phyloP scores from a whole-genome alignment of 2,888 invertebrate genomes.

The Agriopis marginaria region DNA sequence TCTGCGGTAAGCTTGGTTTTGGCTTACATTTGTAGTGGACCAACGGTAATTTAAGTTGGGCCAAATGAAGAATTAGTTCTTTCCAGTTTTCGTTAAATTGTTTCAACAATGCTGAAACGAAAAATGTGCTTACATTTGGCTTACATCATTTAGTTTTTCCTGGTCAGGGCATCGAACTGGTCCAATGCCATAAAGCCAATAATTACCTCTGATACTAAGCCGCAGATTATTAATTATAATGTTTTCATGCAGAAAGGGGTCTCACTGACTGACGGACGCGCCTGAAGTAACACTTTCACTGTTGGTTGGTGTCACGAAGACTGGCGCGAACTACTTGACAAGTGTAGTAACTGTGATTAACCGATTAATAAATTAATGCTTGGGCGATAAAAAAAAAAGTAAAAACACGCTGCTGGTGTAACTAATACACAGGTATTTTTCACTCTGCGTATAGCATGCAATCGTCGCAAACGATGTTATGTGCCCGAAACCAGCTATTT shows the following conservation, averaged over 20 bases:
- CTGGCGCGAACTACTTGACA: constrained; percentile 17
- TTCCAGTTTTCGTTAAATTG: too few relatives aligned
- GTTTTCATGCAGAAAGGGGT: constrained; percentile 66
- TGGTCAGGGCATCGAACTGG: constrained; percentile 49
- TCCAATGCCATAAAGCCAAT: constrained; percentile 45
- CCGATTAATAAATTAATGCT: neutral
- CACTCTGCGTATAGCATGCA: neutral
- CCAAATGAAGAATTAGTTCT: too few relatives aligned
- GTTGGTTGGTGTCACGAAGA: constrained; percentile 62
- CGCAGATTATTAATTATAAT: constrained; percentile 58
- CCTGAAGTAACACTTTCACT: constrained; percentile 76
- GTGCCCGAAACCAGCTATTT: too few relatives aligned
- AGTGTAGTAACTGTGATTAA: neutral
- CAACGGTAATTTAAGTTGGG: too few relatives aligned
- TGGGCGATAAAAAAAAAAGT: too few relatives aligned
- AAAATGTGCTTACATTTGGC: too few relatives aligned
- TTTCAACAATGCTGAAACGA: too few relatives aligned
- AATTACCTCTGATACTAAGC: constrained; percentile 44
- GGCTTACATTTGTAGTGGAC: too few relatives aligned
- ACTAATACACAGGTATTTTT: neutral
- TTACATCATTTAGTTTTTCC: neutral
- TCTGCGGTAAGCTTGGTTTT: too few relatives aligned
- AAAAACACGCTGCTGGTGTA: neutral
- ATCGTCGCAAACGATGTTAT: too few relatives aligned
- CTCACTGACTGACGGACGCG: constrained; percentile 54